Conservation (phyloP, 1,140 invertebrate genomes). For the Heliconius nattereri region DNA sequence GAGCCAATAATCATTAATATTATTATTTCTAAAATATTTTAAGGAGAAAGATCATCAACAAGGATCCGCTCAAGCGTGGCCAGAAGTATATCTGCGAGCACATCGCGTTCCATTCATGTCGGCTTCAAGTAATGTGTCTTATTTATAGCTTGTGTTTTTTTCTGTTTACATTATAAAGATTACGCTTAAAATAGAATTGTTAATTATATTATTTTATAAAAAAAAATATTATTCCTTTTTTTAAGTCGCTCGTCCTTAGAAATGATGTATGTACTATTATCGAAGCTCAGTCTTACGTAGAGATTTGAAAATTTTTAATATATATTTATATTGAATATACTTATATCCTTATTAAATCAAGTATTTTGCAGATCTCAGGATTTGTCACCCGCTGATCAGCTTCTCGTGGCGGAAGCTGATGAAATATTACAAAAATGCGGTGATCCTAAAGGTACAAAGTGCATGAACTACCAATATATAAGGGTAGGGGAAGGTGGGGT, state of each 20-base stretch:
- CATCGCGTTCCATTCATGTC: conserved; percentile 60
- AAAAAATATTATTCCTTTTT: too few relatives aligned
- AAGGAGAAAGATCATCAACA: conserved; percentile 54
- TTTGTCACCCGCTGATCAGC: conserved; percentile 58
- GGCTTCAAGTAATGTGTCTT: conserved; percentile 54
- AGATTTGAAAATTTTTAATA: too few relatives aligned
- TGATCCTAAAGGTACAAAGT: conserved; percentile 56
- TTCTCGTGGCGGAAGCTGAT: conserved; percentile 65
- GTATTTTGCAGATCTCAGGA: conserved; percentile 48
- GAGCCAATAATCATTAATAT: neutral
- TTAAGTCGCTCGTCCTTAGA: too few relatives aligned
- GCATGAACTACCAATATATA: neutral
- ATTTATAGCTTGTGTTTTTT: neutral
- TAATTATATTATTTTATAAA: neutral
- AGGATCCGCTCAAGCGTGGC: conserved; percentile 52
- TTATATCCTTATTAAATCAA: too few relatives aligned
- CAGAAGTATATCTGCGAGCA: conserved; percentile 64
- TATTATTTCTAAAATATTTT: neutral
- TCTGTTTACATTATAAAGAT: neutral
- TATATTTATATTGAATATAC: too few relatives aligned
- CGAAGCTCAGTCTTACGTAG: too few relatives aligned
- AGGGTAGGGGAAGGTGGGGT: too few relatives aligned
- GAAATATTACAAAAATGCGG: conserved; percentile 71
- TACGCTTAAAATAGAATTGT: neutral
- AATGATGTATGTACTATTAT: too few relatives aligned